These are phyloP conservation scores for Cynaeus angustus DNA, from an alignment of 2,888 invertebrate species.

Conservation along the genomic window DNA sequence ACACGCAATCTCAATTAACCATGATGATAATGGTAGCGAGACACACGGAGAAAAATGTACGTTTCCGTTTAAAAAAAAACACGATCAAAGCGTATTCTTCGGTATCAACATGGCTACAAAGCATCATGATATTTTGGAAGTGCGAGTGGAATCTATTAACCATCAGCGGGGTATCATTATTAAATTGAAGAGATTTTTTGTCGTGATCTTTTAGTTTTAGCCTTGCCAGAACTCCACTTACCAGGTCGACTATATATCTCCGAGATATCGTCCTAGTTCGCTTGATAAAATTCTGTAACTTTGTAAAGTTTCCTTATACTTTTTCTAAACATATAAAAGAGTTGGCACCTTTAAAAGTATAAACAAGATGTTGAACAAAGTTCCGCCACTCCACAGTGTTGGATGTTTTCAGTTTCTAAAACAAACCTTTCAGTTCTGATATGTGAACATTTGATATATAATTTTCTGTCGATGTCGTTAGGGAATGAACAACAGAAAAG, in stretches of 20 bases:
- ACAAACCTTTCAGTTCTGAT: constrained; percentile 19
- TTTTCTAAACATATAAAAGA: constrained; percentile 44
- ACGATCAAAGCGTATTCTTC: constrained; percentile 4
- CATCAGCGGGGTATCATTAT: no score
- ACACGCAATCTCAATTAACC: constrained; percentile 36
- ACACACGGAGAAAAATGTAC: constrained; percentile 13
- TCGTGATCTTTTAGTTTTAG: not conserved
- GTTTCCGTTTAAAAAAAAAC: constrained; percentile 12
- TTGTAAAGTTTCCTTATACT: constrained; percentile 39
- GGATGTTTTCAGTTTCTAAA: constrained; percentile 34
- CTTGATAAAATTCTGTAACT: constrained; percentile 39
- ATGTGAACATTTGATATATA: constrained; percentile 25
- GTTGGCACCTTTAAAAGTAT: constrained; percentile 45
- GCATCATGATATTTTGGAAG: not conserved
- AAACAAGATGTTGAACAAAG: constrained; percentile 49
- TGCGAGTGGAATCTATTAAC: no score
- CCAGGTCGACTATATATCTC: constrained; percentile 19
- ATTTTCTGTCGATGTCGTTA: constrained; percentile 4
- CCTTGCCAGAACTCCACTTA: constrained; percentile 6
- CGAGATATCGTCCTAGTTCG: constrained; percentile 28
- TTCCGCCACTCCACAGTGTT: constrained; percentile 28
- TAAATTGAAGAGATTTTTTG: not conserved
- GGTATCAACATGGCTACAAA: no score
- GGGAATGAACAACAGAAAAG: not conserved
- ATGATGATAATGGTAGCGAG: constrained; percentile 29